phyloP scores from a whole-genome alignment of 2,113 vertebrate genomes.

The Neodon shergylaensis region DNA sequence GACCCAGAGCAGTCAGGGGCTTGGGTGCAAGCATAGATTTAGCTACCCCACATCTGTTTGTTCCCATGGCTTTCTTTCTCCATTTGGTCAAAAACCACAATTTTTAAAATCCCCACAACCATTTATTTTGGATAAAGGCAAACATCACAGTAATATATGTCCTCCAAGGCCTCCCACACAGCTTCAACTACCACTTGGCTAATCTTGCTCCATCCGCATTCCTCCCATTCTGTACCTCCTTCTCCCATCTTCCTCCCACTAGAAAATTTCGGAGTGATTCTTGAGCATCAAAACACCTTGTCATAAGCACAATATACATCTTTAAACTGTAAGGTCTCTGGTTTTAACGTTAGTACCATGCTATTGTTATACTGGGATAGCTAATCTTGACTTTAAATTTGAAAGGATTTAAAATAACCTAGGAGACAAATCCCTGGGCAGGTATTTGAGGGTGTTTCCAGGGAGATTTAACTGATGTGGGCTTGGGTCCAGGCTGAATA shows the following conservation, averaged over 20 bases:
- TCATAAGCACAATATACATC: background rate
- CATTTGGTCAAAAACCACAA: background rate
- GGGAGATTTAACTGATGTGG: background rate
- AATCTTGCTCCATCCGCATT: background rate
- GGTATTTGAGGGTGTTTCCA: background rate
- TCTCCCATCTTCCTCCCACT: no score
- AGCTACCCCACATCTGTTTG: background rate
- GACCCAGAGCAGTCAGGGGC: background rate
- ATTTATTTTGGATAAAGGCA: conserved; percentile 26
- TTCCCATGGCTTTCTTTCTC: background rate
- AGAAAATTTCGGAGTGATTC: background rate
- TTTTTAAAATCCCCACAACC: background rate
- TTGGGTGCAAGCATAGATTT: background rate
- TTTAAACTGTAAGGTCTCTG: background rate
- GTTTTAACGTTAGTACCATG: background rate
- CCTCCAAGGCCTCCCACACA: no score
- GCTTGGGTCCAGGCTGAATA: background rate
- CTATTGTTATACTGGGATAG: background rate
- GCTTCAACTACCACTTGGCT: background rate
- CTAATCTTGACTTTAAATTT: background rate
- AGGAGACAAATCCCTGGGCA: background rate
- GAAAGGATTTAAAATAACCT: background rate
- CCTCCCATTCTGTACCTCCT: background rate
- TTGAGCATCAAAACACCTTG: background rate
- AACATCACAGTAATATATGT: background rate